Evolutionary conservation across 2,113 vertebrate species (phyloP).

Genomic region (Agapornis roseicollis): DNA sequence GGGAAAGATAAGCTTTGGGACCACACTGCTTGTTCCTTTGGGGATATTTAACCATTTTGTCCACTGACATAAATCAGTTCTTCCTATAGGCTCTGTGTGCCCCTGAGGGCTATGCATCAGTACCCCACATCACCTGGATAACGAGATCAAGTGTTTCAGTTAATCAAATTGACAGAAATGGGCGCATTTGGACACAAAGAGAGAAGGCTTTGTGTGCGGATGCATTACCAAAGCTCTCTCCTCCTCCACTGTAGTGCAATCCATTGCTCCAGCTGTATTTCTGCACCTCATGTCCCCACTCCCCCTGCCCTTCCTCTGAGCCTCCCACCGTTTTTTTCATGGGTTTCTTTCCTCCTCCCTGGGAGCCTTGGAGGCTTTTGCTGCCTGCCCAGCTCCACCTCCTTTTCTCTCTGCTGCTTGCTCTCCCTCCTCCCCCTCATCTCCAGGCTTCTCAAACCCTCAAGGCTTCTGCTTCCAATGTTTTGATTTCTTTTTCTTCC

Average conservation of each 20-base stretch:
- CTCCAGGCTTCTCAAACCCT: constrained; percentile 32
- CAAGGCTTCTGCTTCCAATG: constrained; percentile 23
- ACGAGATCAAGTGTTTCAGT: not conserved
- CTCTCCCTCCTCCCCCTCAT: constrained; percentile 31
- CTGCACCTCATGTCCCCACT: not conserved
- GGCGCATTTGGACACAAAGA: not conserved
- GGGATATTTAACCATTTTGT: not conserved
- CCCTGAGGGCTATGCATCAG: not conserved
- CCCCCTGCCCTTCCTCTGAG: not conserved
- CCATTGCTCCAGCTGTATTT: not conserved
- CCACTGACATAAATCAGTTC: not conserved
- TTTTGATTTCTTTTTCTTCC: constrained; percentile 33
- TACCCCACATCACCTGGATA: not conserved
- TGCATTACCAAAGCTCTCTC: not conserved
- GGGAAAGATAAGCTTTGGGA: not conserved
- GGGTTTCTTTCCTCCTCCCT: not conserved
- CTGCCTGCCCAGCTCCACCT: constrained; percentile 38
- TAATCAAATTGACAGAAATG: not conserved
- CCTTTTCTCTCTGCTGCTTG: constrained; percentile 13
- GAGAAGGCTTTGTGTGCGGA: not conserved
- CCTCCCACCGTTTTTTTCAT: not conserved
- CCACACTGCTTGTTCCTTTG: not conserved
- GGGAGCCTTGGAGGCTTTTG: not conserved
- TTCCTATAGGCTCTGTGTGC: not conserved
- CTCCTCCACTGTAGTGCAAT: not conserved